Conservation (phyloP, 2,113 vertebrate genomes). For the Eulacestoma nigropectus region DNA sequence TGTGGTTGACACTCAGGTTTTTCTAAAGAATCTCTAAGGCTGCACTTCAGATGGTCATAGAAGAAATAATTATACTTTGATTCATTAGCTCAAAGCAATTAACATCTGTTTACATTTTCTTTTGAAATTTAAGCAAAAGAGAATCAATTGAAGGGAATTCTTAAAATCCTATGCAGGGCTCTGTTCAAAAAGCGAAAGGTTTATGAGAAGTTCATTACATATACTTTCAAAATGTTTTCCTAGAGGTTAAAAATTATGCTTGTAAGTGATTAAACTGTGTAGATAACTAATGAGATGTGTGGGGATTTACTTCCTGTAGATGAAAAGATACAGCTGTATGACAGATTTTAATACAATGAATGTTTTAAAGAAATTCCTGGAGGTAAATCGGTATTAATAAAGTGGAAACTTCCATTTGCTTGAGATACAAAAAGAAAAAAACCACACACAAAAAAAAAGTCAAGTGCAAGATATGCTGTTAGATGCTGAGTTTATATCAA, state of each 20-base stretch:
- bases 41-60: not conserved
- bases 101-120: slow-evolving; percentile 41
- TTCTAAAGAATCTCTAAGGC: not conserved
- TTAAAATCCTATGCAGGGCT: not conserved
- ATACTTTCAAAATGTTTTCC: slow-evolving; percentile 44
- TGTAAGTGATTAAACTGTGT: slow-evolving; percentile 41
- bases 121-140: not conserved
- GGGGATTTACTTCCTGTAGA: slow-evolving; percentile 34
- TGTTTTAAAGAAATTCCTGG: slow-evolving; percentile 8
- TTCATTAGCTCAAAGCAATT: not conserved
- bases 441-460: not conserved
- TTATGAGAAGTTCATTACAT: not conserved
- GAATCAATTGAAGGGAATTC: not conserved
- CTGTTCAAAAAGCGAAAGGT: slow-evolving; percentile 9
- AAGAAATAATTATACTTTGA: not conserved
- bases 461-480: slow-evolving; percentile 3
- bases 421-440: not conserved
- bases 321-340: not conserved
- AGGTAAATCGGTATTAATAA: not conserved
- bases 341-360: slow-evolving; percentile 21
- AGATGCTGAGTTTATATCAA: slow-evolving; percentile 50
- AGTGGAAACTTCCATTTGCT: slow-evolving; percentile 40
- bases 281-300: slow-evolving; percentile 43
- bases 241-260: slow-evolving; percentile 52
- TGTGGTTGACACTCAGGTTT: not conserved